Evolutionary conservation across 2,797 vertebrate species (phyloP), one percentile per base, ranked within the genome.

Genomic region (Chaenodraco wilsoni): DNA sequence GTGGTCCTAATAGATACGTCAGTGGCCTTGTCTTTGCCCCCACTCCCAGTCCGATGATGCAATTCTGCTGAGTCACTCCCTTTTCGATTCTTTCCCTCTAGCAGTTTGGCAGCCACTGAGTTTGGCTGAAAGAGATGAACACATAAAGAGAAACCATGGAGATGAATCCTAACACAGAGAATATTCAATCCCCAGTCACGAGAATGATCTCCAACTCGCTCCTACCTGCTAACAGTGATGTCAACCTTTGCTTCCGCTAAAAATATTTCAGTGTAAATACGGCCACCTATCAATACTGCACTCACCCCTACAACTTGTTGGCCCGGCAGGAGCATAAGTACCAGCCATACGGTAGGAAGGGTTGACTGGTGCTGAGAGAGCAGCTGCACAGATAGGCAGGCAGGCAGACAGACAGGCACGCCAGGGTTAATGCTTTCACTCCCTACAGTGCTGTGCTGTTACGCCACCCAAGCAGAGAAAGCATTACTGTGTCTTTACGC

Each of bases 401-500:
- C 88, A 78, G 75, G 59, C 82, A 74, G 66, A 72, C 83, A 74
- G 77, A 85, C 83, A 85, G 83, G 74, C 74, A 82, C 74, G 81
- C 76, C 78, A 85, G 88, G 89, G 88, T 91, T 93, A 91, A 93
- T 89, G 90, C 90, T 89, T 91, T 88, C 88, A 84, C 86, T 93
- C 88, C 79, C 86, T 88, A 89, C 92, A 89, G 90, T 88, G 91
- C 94, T 93, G 93, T 92, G 92, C 88, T 88, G 91, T 91, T 92
- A 91, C 92, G 89, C 92, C 93, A 92, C 88, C 91, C 84, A 88
- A 91, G 92, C 86, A 93, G 90, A 93, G 93, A 91, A 92, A 92
- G 93, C 94, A 93, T 94, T 93, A 92, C 87, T 83, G 90, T 85
- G 91, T 88, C 89, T 93, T 95, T 76, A 94, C 85, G 93, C 92